These are phyloP conservation scores for Saimiri boliviensis DNA, from an alignment of 2,113 vertebrate species.

Conservation along the genomic window DNA sequence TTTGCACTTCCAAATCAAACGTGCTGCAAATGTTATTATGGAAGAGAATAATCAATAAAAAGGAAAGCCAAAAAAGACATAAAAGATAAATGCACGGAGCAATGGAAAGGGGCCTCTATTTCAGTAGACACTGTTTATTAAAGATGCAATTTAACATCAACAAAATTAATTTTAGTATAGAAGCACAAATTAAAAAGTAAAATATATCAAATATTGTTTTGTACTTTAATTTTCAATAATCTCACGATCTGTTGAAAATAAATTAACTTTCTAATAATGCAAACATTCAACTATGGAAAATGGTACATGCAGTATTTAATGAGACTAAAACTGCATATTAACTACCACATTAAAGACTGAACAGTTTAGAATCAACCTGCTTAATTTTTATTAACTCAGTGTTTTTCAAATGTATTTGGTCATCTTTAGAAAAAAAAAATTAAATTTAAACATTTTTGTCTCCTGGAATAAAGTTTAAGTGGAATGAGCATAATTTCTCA, in stretches of 20 bases:
- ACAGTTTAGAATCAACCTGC: not conserved
- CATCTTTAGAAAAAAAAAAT: not conserved
- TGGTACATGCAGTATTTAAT: not conserved
- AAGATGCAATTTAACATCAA: not conserved
- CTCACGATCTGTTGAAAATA: slow-evolving; percentile 32
- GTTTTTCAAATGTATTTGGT: slow-evolving; percentile 23
- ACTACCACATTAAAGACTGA: slow-evolving; percentile 47
- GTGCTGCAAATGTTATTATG: not conserved
- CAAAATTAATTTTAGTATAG: slow-evolving; percentile 40
- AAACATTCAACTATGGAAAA: slow-evolving; percentile 49
- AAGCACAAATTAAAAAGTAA: slow-evolving; percentile 52
- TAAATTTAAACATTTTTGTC: not conserved
- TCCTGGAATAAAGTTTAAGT: not conserved
- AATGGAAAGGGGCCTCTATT: not conserved
- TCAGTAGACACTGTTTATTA: slow-evolving; percentile 12
- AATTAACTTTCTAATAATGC: slow-evolving; percentile 62
- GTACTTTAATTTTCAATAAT: slow-evolving; percentile 48
- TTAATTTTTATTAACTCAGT: slow-evolving; percentile 47
- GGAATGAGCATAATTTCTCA: slow-evolving; percentile 5
- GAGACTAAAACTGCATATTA: slow-evolving; percentile 32
- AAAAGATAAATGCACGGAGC: not conserved
- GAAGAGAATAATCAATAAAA: not conserved
- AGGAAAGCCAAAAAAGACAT: not conserved
- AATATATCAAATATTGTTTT: slow-evolving; percentile 21
- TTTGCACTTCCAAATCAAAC: not conserved